phyloP scores from a whole-genome alignment of 2,888 invertebrate species.

The Synergus gifuensis region DNA sequence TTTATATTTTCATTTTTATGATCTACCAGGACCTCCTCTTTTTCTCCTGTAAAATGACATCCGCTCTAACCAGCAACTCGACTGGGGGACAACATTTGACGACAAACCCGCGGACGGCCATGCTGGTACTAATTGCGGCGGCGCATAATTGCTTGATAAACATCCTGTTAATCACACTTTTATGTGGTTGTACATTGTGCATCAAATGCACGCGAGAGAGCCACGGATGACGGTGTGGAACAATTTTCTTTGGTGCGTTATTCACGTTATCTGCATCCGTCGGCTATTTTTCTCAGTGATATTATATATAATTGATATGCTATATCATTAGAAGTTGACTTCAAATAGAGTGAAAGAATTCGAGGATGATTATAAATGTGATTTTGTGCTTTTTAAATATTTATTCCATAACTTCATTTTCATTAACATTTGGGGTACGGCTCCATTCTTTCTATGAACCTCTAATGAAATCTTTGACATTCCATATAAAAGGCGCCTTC shows the following conservation, averaged over 20 bases:
- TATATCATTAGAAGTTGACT: too few relatives aligned
- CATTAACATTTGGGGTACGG: too few relatives aligned
- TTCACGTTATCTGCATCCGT: constrained; percentile 27
- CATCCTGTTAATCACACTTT: constrained; percentile 74
- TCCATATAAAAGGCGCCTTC: too few relatives aligned
- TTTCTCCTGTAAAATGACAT: constrained; percentile 19
- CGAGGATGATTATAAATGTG: too few relatives aligned
- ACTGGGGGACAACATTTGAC: constrained; percentile 37
- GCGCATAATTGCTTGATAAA: constrained; percentile 75
- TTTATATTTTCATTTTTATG: constrained; percentile 71
- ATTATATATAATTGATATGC: too few relatives aligned
- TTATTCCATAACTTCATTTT: too few relatives aligned
- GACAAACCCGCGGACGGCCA: constrained; percentile 53
- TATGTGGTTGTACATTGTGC: constrained; percentile 54
- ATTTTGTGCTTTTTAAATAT: too few relatives aligned
- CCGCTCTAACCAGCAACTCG: constrained; percentile 5
- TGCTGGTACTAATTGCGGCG: constrained; percentile 67
- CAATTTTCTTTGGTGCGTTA: constrained; percentile 21
- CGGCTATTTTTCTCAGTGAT: not conserved
- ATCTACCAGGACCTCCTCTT: constrained; percentile 51
- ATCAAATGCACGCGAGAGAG: constrained; percentile 38
- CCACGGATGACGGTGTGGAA: constrained; percentile 38
- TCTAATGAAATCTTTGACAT: too few relatives aligned
- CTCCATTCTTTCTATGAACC: too few relatives aligned
- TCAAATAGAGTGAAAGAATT: too few relatives aligned